phyloP scores from a whole-genome alignment of 2,113 vertebrate species.

The Malaclemys terrapin region DNA sequence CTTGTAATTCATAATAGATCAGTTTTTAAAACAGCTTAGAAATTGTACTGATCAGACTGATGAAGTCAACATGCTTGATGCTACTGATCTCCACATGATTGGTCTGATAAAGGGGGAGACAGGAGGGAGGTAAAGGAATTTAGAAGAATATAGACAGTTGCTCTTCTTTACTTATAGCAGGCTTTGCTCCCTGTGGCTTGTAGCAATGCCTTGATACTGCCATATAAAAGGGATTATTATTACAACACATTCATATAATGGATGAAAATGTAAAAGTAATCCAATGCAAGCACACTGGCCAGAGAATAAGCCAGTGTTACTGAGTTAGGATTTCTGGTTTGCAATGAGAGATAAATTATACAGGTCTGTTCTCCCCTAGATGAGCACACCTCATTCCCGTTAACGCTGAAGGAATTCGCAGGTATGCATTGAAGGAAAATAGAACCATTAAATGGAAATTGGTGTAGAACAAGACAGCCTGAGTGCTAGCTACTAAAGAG shows the following conservation, averaged over 20 bases:
- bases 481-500: neutral
- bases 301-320: neutral
- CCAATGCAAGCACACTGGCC: neutral
- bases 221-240: neutral
- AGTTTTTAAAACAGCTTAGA: neutral
- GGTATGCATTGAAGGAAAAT: neutral
- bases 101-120: neutral
- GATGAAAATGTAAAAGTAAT: neutral
- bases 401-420: neutral
- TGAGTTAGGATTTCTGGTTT: neutral
- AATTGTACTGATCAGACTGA: neutral
- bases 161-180: neutral
- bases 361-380: neutral
- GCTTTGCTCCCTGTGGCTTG: neutral
- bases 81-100: neutral
- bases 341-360: neutral
- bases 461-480: neutral
- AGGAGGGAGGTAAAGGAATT: neutral
- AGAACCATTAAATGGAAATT: neutral
- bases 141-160: neutral
- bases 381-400: neutral
- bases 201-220: neutral
- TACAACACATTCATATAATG: neutral
- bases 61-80: neutral
- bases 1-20: neutral